These are phyloP conservation scores for Dermochelys coriacea DNA, from an alignment of 2,797 vertebrate species.

Conservation along the genomic window DNA sequence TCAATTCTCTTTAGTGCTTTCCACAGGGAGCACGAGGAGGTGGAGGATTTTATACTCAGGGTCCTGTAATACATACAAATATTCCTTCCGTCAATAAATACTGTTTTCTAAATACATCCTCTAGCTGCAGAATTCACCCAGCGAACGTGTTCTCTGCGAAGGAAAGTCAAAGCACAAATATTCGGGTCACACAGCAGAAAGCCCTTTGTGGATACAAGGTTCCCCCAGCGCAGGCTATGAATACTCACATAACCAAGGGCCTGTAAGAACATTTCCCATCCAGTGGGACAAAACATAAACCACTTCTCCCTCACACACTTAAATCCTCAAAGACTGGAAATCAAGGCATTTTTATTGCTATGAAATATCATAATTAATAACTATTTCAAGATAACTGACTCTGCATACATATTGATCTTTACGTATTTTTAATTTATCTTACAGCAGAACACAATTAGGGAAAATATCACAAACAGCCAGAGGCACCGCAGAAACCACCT, in stretches of 20 bases:
- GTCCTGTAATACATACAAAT: accelerated
- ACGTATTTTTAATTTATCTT: not conserved
- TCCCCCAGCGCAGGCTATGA: accelerated
- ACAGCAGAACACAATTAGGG: not conserved
- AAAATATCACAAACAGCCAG: not conserved
- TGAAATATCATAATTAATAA: not conserved
- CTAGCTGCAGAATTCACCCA: not conserved
- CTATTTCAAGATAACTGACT: not conserved
- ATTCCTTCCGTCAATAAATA: accelerated
- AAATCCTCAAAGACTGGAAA: not conserved
- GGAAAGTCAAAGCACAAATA: not conserved
- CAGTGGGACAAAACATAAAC: not conserved
- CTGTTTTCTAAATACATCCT: not conserved
- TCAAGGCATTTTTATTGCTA: not conserved
- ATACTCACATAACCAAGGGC: not conserved
- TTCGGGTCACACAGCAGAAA: not conserved
- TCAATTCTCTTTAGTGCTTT: accelerated
- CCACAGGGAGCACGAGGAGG: accelerated
- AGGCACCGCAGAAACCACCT: not conserved
- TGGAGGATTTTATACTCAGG: not conserved
- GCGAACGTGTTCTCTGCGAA: accelerated
- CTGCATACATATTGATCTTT: not conserved
- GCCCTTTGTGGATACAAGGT: not conserved
- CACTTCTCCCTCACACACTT: not conserved
- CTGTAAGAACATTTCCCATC: not conserved